Base-by-base conservation (phyloP, 2,113 vertebrate species). In the Proteles cristata region DNA sequence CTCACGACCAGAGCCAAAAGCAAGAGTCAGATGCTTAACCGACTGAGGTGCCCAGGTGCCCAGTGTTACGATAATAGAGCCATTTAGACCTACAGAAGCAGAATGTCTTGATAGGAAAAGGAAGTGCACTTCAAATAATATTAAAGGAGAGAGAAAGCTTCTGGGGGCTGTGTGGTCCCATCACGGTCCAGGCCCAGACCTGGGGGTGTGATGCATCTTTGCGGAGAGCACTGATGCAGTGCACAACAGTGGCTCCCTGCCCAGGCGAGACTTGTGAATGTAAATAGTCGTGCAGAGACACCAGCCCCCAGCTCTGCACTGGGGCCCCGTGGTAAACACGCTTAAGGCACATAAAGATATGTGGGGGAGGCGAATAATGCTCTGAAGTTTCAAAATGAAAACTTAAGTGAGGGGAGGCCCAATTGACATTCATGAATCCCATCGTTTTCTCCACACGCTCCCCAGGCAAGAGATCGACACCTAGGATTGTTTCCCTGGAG, bases 361-460 rank as follows among this genome's bases (percentile, higher is more conserved):
- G 89, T 95, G 90, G 45, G 96, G 77, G 39, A 9, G 93, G 81
- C 9, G 28, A 96, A 0, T 33, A 5, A 82, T 2, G 1, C 63
- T 28, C 63, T 68, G 69, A 85, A 91, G 95, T 97, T 97, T 97
- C 89, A 66, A 19, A 82, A 90, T 66, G 74, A 97, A 98, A 98
- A 97, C 68, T 26, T 39, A 93, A 81, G 15, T 84, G 58, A 96
- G 95, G 1, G 4, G 93, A 93, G 90, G 50, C 81, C 97, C 90
- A 43, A 94, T 98, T 98, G 97, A 97, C 97, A 98, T 98, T 98
- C 97, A 98, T 97, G 96, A 98, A 97, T 94, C 95, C 39, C 93
- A 76, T 73, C 91, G 31, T 17, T 0, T 11, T 92, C 90, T 96
- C 94, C 91, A 89, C 97, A 97, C 9, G 8, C 55, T 97, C 86